Evolutionary conservation across 2,113 vertebrate genomes (phyloP).

Genomic region (Syngnathus floridae): DNA sequence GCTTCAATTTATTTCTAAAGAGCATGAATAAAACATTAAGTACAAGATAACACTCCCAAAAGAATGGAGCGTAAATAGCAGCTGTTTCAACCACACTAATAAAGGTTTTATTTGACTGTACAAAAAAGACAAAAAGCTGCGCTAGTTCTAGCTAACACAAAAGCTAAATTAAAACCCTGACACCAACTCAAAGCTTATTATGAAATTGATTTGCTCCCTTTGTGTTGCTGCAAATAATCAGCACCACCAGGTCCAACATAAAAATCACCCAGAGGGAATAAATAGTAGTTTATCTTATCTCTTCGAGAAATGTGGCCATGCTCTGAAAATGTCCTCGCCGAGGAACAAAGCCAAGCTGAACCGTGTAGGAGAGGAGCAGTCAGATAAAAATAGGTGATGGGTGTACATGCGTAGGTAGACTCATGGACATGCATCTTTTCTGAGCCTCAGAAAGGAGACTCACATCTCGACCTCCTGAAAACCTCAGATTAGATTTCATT

Average conservation of each 20-base stretch:
- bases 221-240: slow-evolving; percentile 24
- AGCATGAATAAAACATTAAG: background rate
- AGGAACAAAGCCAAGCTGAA: slow-evolving; percentile 39
- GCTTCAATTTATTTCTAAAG: background rate
- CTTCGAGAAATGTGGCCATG: slow-evolving; percentile 14
- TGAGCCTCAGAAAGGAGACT: background rate
- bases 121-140: background rate
- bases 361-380: slow-evolving; percentile 9
- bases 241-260: slow-evolving; percentile 23
- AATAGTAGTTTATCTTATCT: slow-evolving; percentile 35
- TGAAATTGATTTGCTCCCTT: slow-evolving; percentile 9
- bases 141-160: background rate
- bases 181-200: background rate
- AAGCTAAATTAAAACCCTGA: background rate
- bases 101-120: background rate
- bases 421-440: slow-evolving; percentile 1
- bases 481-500: background rate
- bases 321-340: slow-evolving; percentile 45
- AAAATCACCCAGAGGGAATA: slow-evolving; percentile 36
- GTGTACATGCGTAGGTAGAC: background rate
- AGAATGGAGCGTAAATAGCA: background rate
- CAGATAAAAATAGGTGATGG: slow-evolving; percentile 13
- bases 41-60: background rate
- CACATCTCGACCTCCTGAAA: background rate
- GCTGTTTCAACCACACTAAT: background rate